Conservation (phyloP, 2,888 invertebrate genomes). For the Cataglyphis livida region DNA sequence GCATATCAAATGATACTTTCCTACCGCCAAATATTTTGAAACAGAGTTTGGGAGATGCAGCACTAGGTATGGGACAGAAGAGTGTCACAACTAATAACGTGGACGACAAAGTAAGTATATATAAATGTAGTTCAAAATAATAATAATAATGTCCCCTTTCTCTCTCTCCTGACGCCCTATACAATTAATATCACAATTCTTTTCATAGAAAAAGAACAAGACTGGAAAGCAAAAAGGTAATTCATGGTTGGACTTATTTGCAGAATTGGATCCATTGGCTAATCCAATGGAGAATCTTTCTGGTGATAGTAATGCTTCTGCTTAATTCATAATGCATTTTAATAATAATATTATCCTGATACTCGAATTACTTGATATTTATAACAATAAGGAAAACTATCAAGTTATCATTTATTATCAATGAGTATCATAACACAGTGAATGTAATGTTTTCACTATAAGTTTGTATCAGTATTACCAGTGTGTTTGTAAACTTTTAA, state of each 20-base stretch:
- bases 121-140: background rate
- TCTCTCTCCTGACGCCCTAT: background rate
- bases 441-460: conserved; percentile 34
- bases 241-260: conserved; percentile 95
- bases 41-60: conserved; percentile 82
- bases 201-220: conserved; percentile 75
- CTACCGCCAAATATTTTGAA: conserved; percentile 82
- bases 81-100: conserved; percentile 39
- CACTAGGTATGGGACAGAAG: conserved; percentile 72
- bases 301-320: conserved; percentile 81
- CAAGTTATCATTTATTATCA: conserved; percentile 61
- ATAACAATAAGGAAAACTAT: conserved; percentile 60
- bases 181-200: conserved; percentile 24
- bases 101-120: conserved; percentile 72
- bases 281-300: conserved; percentile 88
- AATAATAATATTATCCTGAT: conserved; percentile 47
- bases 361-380: conserved; percentile 56
- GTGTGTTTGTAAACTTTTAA: conserved; percentile 47
- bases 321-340: conserved; percentile 72
- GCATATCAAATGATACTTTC: conserved; percentile 80
- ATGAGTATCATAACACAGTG: conserved; percentile 44
- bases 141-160: background rate
- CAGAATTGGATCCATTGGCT: conserved; percentile 96
- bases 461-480: conserved; percentile 59
- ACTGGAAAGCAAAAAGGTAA: conserved; percentile 86